A percentile compares a stretch with the other conserved stretches of the same genome.
Evolutionary conservation across 2,888 invertebrate genomes (phyloP).

Genomic region (Pseudococcus longispinus): DNA sequence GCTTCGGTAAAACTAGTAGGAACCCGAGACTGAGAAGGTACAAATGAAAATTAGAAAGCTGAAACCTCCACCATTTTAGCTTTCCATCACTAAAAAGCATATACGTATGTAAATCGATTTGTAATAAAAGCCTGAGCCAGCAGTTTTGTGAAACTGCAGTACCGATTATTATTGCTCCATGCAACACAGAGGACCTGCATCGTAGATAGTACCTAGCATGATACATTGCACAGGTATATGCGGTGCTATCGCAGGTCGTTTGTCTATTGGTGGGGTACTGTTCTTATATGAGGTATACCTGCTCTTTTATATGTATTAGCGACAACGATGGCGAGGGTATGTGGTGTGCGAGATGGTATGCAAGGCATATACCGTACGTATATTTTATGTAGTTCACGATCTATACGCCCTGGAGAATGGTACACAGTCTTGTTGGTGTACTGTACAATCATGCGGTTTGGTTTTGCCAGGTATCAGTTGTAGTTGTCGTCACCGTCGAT

Average conservation of each 20-base stretch:
- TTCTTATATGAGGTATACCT: no score
- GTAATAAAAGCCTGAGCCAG: background rate
- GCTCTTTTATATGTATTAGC: background rate
- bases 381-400: background rate
- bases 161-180: background rate
- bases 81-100: no score
- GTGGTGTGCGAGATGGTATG: background rate
- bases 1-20: no score
- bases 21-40: no score
- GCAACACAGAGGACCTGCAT: background rate
- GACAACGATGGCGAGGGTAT: background rate
- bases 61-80: no score
- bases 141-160: background rate
- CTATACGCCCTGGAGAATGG: constrained; percentile 3
- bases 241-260: background rate
- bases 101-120: background rate
- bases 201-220: background rate
- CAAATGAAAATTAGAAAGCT: no score
- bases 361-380: no score
- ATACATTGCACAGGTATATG: background rate
- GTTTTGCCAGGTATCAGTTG: background rate
- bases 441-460: background rate
- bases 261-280: background rate
- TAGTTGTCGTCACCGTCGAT: background rate
- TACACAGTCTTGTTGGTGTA: background rate